Percentiles rank a stretch among this genome's conserved stretches.
Conservation (phyloP, 2,797 vertebrate species). For the Epinephelus awoara region DNA sequence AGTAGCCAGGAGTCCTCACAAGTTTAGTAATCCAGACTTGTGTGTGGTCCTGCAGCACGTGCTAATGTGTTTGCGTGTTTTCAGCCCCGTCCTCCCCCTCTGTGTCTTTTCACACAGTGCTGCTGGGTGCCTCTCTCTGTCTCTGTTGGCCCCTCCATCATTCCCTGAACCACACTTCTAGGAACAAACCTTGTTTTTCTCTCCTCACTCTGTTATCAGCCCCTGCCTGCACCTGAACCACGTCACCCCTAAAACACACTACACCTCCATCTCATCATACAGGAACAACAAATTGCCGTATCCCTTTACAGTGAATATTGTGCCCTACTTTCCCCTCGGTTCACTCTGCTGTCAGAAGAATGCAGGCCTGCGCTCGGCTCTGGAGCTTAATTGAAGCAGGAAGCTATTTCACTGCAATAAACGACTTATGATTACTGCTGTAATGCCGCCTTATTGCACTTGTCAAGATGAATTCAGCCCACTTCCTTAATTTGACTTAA, state of each 20-base stretch:
- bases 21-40: background rate
- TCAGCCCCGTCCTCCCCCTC: background rate
- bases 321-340: slow-evolving; percentile 42
- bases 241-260: background rate
- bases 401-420: slow-evolving; percentile 63
- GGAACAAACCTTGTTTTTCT: slow-evolving; percentile 64
- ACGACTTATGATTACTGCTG: slow-evolving; percentile 52
- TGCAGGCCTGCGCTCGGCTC: slow-evolving; percentile 24
- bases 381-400: slow-evolving; percentile 66
- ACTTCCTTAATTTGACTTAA: slow-evolving; percentile 65
- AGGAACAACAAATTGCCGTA: slow-evolving; percentile 47
- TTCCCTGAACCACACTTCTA: slow-evolving; percentile 68
- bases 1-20: background rate
- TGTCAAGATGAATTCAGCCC: slow-evolving; percentile 60
- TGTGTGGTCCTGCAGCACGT: slow-evolving; percentile 36
- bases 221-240: slow-evolving; percentile 55
- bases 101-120: slow-evolving; percentile 65
- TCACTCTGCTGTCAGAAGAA: slow-evolving; percentile 44
- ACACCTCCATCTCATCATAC: slow-evolving; percentile 28
- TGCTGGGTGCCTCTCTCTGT: slow-evolving; percentile 51
- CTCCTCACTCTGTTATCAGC: slow-evolving; percentile 24
- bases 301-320: slow-evolving; percentile 42
- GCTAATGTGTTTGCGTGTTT: slow-evolving; percentile 50
- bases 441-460: slow-evolving; percentile 65
- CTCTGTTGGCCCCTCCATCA: slow-evolving; percentile 32